These are phyloP conservation scores for Bombus difficillimus DNA, from an alignment of 1,140 invertebrate genomes.

Conservation along the genomic window DNA sequence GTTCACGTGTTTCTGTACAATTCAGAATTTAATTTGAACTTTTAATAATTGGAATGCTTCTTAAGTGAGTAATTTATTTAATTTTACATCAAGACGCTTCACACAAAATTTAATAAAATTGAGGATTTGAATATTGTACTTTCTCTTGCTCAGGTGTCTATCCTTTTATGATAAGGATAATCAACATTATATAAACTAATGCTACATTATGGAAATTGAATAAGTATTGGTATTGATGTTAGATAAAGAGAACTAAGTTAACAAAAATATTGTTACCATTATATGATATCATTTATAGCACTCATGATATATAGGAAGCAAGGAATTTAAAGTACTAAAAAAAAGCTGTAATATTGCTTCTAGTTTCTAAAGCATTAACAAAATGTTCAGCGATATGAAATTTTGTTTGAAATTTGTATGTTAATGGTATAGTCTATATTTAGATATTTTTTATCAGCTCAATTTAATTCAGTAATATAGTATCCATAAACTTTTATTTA, in stretches of 20 bases:
- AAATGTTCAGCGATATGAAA: not conserved
- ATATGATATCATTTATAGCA: not conserved
- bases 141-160: slow-evolving; percentile 34
- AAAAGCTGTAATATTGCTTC: slow-evolving; percentile 25
- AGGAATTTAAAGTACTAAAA: not conserved
- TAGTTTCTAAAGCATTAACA: slow-evolving; percentile 16
- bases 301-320: not conserved
- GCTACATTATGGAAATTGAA: slow-evolving; percentile 5
- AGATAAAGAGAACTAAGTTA: slow-evolving; percentile 11
- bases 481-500: not conserved
- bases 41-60: not conserved
- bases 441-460: not conserved
- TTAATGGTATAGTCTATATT: slow-evolving; percentile 4
- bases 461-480: not conserved
- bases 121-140: slow-evolving; percentile 6
- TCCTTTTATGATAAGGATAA: not conserved
- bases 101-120: slow-evolving; percentile 12
- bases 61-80: not conserved
- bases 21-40: not conserved
- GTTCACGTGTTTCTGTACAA: not conserved
- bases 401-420: slow-evolving; percentile 4
- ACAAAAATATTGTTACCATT: slow-evolving; percentile 6
- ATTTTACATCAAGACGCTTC: not conserved
- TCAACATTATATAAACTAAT: slow-evolving; percentile 27
- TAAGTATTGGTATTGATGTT: not conserved